These are phyloP conservation scores for Lasioglossum malachurum DNA, from an alignment of 2,888 invertebrate species.

Conservation along the genomic window DNA sequence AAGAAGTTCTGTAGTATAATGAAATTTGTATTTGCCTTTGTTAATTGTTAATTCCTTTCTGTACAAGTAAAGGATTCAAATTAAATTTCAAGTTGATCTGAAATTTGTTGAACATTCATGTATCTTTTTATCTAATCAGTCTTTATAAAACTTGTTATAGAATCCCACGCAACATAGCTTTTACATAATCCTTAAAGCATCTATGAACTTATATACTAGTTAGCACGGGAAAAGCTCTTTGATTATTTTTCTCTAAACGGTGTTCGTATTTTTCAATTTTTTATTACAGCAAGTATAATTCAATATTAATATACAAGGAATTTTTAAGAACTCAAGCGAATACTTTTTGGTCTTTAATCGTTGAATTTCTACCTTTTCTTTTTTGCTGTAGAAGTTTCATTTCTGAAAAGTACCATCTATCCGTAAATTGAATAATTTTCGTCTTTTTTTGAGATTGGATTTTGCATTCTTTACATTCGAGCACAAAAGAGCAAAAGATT, in stretches of 20 bases:
- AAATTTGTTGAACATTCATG: conserved; percentile 60
- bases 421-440: conserved; percentile 21
- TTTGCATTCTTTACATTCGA: conserved; percentile 10
- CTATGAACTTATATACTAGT: conserved; percentile 63
- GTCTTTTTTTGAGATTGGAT: conserved; percentile 24
- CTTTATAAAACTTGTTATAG: conserved; percentile 74
- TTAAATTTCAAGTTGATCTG: conserved; percentile 49
- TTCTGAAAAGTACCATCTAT: conserved; percentile 1
- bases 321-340: conserved; percentile 29
- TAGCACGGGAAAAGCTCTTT: conserved; percentile 58
- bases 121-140: conserved; percentile 76
- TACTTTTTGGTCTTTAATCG: conserved; percentile 24
- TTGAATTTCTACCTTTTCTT: conserved; percentile 19
- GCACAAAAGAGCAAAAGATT: conserved; percentile 29
- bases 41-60: conserved; percentile 24
- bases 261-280: conserved; percentile 40
- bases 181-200: conserved; percentile 59
- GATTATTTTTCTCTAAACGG: conserved; percentile 36
- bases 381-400: not conserved
- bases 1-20: conserved; percentile 16
- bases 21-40: conserved; percentile 29
- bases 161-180: conserved; percentile 51
- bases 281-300: conserved; percentile 47
- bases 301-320: conserved; percentile 49
- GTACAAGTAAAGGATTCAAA: conserved; percentile 37